Evolutionary conservation across 1,140 invertebrate genomes (phyloP).

Genomic region (Drosophila tropicalis): DNA sequence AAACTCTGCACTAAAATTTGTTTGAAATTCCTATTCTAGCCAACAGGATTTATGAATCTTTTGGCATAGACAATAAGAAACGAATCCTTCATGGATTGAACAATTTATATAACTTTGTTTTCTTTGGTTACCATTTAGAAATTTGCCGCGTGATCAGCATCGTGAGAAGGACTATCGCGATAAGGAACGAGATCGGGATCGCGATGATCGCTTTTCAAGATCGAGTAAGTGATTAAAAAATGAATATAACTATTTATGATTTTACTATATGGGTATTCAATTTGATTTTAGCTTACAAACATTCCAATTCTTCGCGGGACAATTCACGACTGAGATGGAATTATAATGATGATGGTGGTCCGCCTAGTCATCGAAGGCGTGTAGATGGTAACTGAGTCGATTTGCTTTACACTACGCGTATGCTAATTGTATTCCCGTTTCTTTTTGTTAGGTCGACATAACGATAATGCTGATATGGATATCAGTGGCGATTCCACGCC

Average conservation of each 20-base stretch:
- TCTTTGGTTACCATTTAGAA: conserved; percentile 56
- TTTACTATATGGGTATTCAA: neutral
- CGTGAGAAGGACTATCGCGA: conserved; percentile 83
- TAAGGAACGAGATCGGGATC: conserved; percentile 84
- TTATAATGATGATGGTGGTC: conserved; percentile 79
- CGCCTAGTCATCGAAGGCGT: conserved; percentile 80
- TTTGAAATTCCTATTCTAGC: no score
- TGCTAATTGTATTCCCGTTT: no score
- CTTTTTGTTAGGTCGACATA: conserved; percentile 60
- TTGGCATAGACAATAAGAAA: no score
- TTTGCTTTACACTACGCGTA: no score
- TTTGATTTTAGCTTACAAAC: conserved; percentile 86
- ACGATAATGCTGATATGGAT: conserved; percentile 90
- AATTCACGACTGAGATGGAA: conserved; percentile 83
- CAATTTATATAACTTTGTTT: no score
- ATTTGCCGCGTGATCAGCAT: conserved; percentile 84
- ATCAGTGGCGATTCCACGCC: conserved; percentile 93
- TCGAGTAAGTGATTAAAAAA: conserved; percentile 57
- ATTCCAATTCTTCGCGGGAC: conserved; percentile 89
- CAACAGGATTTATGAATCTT: no score
- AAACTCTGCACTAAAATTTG: no score
- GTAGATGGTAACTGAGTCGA: conserved; percentile 67
- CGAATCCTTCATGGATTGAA: no score
- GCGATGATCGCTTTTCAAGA: conserved; percentile 83
- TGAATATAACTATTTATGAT: neutral